phyloP scores from a whole-genome alignment of 2,888 invertebrate genomes.

The Tipula vernalis region DNA sequence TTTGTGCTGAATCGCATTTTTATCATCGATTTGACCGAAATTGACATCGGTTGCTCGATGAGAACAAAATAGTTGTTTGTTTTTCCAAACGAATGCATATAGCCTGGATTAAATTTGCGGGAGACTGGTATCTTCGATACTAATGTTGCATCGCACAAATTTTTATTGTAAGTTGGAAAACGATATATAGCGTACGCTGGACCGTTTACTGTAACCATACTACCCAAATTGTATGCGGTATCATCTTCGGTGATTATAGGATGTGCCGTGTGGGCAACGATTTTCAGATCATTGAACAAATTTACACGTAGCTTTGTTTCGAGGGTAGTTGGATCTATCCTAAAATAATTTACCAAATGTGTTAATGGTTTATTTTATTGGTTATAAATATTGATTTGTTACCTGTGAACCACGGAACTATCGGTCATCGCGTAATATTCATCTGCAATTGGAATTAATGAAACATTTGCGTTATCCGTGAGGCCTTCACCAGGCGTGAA shows the following conservation, averaged over 20 bases:
- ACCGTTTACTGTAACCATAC: slow-evolving; percentile 52
- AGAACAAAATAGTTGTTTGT: slow-evolving; percentile 79
- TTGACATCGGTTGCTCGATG: slow-evolving; percentile 75
- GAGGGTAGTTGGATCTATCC: slow-evolving; percentile 63
- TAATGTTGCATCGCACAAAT: slow-evolving; percentile 58
- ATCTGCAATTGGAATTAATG: slow-evolving; percentile 79
- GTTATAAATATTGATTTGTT: slow-evolving; percentile 16
- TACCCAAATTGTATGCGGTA: slow-evolving; percentile 69
- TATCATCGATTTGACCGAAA: slow-evolving; percentile 51
- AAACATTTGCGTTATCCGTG: slow-evolving; percentile 85
- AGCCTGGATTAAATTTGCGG: slow-evolving; percentile 71
- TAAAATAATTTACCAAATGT: slow-evolving; percentile 19
- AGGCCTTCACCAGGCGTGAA: slow-evolving; percentile 52
- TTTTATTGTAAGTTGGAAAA: slow-evolving; percentile 47
- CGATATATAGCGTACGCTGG: slow-evolving; percentile 55
- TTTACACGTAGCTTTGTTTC: slow-evolving; percentile 60
- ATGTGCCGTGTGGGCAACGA: slow-evolving; percentile 75
- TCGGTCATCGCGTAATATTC: slow-evolving; percentile 81
- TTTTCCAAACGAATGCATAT: slow-evolving; percentile 87
- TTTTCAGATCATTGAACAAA: slow-evolving; percentile 47
- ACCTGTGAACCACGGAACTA: slow-evolving; percentile 65
- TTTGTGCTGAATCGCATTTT: slow-evolving; percentile 48
- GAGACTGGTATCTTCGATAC: slow-evolving; percentile 59
- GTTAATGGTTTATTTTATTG: neutral
- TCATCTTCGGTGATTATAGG: slow-evolving; percentile 57